These are phyloP conservation scores for Anthophora plumipes DNA, from an alignment of 2,888 invertebrate genomes.

Conservation along the genomic window DNA sequence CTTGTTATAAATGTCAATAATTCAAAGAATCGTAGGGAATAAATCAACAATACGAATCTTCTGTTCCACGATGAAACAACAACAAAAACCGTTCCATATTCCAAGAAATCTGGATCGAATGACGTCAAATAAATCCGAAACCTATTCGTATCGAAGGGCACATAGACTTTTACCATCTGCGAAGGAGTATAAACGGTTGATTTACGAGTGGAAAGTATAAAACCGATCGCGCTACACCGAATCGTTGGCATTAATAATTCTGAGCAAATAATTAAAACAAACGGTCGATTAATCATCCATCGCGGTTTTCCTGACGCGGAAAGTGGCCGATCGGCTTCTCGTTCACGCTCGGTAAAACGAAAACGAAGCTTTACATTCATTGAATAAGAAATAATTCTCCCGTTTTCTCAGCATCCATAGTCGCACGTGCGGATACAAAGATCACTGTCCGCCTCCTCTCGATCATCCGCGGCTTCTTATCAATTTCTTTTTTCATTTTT, in stretches of 20 bases:
- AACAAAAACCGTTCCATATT: background rate
- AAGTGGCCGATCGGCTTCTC: background rate
- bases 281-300: conserved; percentile 43
- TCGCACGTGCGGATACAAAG: conserved; percentile 48
- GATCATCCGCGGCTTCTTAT: conserved; percentile 34
- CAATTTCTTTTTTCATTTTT: too few relatives aligned
- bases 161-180: background rate
- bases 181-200: background rate
- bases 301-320: conserved; percentile 8
- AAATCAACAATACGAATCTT: background rate
- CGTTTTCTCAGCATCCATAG: conserved; percentile 24
- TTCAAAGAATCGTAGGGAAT: background rate
- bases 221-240: background rate
- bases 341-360: conserved; percentile 22
- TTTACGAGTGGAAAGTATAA: conserved; percentile 27
- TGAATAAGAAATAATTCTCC: conserved; percentile 45
- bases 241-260: conserved; percentile 23
- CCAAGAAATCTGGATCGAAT: conserved; percentile 7
- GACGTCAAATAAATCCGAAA: background rate
- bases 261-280: conserved; percentile 31
- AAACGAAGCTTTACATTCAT: conserved; percentile 49
- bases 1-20: too few relatives aligned
- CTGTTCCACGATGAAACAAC: background rate
- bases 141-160: background rate
- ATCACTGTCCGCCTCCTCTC: conserved; percentile 25